Base-by-base conservation (phyloP, 2,113 vertebrate species). In the Alouatta palliata region DNA sequence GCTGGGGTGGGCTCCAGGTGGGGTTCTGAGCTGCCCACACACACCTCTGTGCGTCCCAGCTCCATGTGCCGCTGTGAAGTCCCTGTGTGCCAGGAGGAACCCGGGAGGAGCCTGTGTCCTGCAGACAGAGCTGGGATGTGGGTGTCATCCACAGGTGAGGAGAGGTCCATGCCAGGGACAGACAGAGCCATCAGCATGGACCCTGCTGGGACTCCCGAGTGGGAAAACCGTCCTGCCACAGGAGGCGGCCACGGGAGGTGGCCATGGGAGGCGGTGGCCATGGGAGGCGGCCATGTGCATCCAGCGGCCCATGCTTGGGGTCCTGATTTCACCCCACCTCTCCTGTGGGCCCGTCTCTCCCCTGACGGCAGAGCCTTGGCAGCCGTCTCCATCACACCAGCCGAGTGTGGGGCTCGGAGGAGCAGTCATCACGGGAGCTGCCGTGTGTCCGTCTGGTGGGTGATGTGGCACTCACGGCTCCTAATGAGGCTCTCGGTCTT, bases 401-500 rank as follows among this genome's bases (percentile, higher is more conserved):
- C n/a, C 5, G 1, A 16, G 66, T 20, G 35, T 4, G 2, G 70
- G 70, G 20, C 70, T 23, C 5, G 2, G 71, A 11, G n/a, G 37
- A 5, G n/a, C 1, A 2, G n/a, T 23, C 3, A 0, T 12, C 2
- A 37, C 6, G 0, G 35, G 68, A n/a, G n/a, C 17, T 4, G n/a
- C 68, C 3, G 35, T 19, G 1, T 0, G 68, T 37, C 71, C 1
- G 52, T 52, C 52, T 5, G 16, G 52, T 52, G 52, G 0, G 21
- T 32, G 45, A 14, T 49, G 45, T 40, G 3, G 19, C 3, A 8
- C 30, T 6, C 3, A 3, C n/a, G 35, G 25, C 32, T n/a, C 49
- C n/a, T 73, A 2, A 87, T 0, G 92, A 37, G 81, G 17, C 45
- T 37, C 45, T 32, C 0, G 0, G 4, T 87, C 76, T 58, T 68